These are phyloP conservation scores for Callocephalon fimbriatum DNA, from an alignment of 2,113 vertebrate genomes.

Conservation along the genomic window DNA sequence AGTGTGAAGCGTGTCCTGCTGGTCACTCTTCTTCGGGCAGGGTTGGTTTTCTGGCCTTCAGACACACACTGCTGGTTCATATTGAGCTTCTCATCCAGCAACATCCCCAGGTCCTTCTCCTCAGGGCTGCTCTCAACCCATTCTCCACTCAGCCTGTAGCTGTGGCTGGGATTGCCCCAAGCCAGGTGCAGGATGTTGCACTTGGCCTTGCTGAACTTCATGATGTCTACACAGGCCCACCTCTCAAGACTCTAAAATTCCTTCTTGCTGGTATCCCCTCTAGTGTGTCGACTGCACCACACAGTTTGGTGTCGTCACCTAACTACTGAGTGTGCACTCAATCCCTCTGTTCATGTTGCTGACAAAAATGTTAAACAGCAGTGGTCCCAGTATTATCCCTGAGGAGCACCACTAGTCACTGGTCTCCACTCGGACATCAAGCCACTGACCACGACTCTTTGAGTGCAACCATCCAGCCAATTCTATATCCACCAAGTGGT, in stretches of 20 bases:
- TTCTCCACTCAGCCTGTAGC: background rate
- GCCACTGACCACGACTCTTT: no score
- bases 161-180: background rate
- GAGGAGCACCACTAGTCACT: rapidly evolving
- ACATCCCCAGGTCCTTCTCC: background rate
- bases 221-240: background rate
- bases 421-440: background rate
- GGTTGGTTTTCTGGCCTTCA: background rate
- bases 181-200: background rate
- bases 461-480: background rate
- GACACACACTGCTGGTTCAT: background rate
- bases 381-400: background rate
- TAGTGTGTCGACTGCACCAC: rapidly evolving
- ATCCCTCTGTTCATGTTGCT: rapidly evolving
- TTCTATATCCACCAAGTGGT: background rate
- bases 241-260: background rate
- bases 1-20: background rate
- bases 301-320: background rate
- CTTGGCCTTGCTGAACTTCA: background rate
- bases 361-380: no score
- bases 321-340: background rate
- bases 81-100: background rate
- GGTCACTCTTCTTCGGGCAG: background rate
- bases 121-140: background rate
- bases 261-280: background rate